Base-by-base conservation (phyloP, 2,797 vertebrate genomes). In the Garrulus glandarius region DNA sequence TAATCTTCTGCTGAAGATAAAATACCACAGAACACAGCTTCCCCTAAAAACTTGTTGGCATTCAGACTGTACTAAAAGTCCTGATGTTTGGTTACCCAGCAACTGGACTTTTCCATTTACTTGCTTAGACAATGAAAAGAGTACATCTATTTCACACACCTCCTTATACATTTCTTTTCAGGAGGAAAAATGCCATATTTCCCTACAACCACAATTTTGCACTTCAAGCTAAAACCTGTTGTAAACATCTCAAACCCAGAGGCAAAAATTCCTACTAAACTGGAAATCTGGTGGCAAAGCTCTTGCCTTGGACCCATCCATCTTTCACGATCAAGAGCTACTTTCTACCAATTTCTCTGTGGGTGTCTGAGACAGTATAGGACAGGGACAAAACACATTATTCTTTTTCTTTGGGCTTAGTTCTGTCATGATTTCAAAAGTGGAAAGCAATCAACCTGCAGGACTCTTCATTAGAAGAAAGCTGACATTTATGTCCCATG, bases 241-340 rank as follows among this genome's bases (percentile, higher is more conserved):
- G 75, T 92, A 97, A 98, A 84, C 60, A 96, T 59, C 75, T 91
- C 71, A 96, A 94, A 95, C 44, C 93, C 64, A 93, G 76, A 96
- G 77, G 95, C 65, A 96, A 94, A 96, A 93, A 82, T 1, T 63
- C 20, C 89, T 79, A 65, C 8, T 93, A 81, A 92, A 94, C 84
- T 63, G 80, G 60, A 87, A 92, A 95, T 91, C 78, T 92, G 75
- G 92, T 77, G 88, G 65, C 78, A 92, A 79, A 96, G 71, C 59
- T 93, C 91, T 82, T 94, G 92, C 88, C 91, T 96, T 75, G 50
- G 67, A 61, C 84, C 63, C 34, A 75, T 91, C 79, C 44, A 72
- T 97, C 92, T 94, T 88, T 64, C 64, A 71, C 32, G 77, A 97
- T 96, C 90, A 96, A 97, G 95, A 96, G 89, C 71, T 5, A 24